These are phyloP conservation scores for Pristis pectinata DNA, from an alignment of 2,797 vertebrate species.

Conservation along the genomic window DNA sequence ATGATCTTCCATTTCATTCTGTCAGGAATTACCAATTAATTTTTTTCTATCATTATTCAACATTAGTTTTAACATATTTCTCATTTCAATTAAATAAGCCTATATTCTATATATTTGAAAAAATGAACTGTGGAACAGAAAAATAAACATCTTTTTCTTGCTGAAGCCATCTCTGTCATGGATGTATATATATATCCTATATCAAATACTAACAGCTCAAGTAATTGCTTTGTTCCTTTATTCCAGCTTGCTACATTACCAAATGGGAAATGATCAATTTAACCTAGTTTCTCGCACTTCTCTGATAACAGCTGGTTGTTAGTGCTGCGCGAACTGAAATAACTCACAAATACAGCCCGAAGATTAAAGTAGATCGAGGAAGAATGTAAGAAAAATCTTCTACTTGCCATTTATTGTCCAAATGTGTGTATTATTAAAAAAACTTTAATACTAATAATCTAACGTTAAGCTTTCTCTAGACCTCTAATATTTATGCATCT, in stretches of 20 bases:
- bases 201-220: slow-evolving; percentile 13
- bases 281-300: slow-evolving; percentile 55
- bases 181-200: not conserved
- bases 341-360: slow-evolving; percentile 65
- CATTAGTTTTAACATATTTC: not conserved
- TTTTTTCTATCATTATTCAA: slow-evolving; percentile 10
- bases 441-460: slow-evolving; percentile 49
- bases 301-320: slow-evolving; percentile 67
- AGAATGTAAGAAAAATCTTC: slow-evolving; percentile 56
- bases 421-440: slow-evolving; percentile 74
- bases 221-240: slow-evolving; percentile 20
- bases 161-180: not conserved
- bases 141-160: not conserved
- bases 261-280: slow-evolving; percentile 45
- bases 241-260: not conserved
- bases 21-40: slow-evolving; percentile 40
- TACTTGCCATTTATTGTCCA: slow-evolving; percentile 69
- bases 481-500: slow-evolving; percentile 71
- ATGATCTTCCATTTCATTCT: slow-evolving; percentile 83
- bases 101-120: not conserved
- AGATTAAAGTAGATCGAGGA: slow-evolving; percentile 60
- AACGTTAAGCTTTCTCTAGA: slow-evolving; percentile 60
- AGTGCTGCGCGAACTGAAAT: slow-evolving; percentile 73
- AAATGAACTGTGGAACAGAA: not conserved
- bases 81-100: not conserved